These are phyloP conservation scores for Sinocyclocheilus anshuiensis DNA, from an alignment of 2,113 vertebrate genomes.

Conservation along the genomic window DNA sequence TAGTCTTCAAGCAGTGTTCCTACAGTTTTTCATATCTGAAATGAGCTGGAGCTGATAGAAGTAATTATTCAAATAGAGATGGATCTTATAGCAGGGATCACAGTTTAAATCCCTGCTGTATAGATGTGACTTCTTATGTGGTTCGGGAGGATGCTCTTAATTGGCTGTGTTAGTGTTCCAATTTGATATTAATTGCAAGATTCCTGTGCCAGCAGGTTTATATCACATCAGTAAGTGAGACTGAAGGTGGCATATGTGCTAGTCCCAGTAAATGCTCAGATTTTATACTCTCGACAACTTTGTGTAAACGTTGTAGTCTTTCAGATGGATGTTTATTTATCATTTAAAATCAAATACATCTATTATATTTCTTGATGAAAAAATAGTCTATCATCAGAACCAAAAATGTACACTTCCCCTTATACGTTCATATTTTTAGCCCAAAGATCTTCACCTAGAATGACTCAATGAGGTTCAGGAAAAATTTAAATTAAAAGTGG, in stretches of 20 bases:
- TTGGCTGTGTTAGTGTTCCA: conserved; percentile 10
- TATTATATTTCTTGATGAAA: background rate
- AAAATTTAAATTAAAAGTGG: too few species aligned
- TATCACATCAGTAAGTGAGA: conserved; percentile 22
- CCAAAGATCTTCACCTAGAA: background rate
- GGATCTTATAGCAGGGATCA: conserved; percentile 33
- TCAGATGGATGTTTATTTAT: background rate
- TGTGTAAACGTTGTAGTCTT: background rate
- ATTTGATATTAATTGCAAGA: conserved; percentile 33
- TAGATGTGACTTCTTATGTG: conserved; percentile 15
- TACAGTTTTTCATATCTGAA: background rate
- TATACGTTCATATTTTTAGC: background rate
- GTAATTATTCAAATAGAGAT: conserved; percentile 33
- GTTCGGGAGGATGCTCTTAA: conserved; percentile 18
- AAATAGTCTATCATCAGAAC: background rate
- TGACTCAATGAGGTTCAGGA: too few species aligned
- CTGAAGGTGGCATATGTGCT: conserved; percentile 27
- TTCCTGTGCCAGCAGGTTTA: conserved; percentile 20
- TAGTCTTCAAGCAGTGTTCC: background rate
- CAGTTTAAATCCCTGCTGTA: conserved; percentile 25
- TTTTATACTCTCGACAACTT: background rate
- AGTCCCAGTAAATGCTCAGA: background rate
- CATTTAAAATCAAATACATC: background rate
- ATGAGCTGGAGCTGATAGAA: conserved; percentile 30
- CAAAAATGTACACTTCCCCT: background rate